phyloP scores from a whole-genome alignment of 64 coral and sea anemone genomes.

The Cladopsammia gracilis region DNA sequence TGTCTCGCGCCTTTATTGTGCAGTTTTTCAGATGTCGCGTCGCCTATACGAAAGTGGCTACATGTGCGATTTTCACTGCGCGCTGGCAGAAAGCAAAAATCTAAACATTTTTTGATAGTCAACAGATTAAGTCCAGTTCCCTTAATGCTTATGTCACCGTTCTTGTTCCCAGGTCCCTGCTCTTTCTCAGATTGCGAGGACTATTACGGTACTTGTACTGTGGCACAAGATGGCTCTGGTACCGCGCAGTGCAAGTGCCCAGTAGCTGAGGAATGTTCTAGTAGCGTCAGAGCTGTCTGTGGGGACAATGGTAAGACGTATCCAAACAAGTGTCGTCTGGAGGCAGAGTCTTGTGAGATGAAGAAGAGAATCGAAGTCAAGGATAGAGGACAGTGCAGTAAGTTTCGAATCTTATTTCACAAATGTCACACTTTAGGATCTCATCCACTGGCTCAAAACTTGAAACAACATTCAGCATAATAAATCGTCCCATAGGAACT shows the following conservation, averaged over 20 bases:
- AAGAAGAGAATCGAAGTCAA: conserved; percentile 48
- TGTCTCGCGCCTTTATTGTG: too few relatives aligned
- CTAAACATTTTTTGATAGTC: too few relatives aligned
- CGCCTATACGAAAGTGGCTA: too few relatives aligned
- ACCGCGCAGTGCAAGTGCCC: conserved; percentile 59
- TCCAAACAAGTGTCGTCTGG: conserved; percentile 46
- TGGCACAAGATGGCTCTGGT: neutral
- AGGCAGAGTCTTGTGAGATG: conserved; percentile 40
- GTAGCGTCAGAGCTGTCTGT: conserved; percentile 22
- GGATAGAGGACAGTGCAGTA: conserved; percentile 59
- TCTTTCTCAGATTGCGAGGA: conserved; percentile 40
- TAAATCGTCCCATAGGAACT: too few relatives aligned
- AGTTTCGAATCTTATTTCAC: neutral
- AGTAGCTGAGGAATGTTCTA: conserved; percentile 15
- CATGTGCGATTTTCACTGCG: too few relatives aligned
- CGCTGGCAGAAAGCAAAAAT: neutral
- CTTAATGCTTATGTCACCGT: neutral
- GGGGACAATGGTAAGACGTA: conserved; percentile 71
- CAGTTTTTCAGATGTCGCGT: too few relatives aligned
- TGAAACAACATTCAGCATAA: too few relatives aligned
- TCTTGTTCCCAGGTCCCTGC: conserved; percentile 28
- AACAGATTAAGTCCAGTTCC: too few relatives aligned
- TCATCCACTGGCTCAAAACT: too few relatives aligned
- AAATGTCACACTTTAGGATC: neutral
- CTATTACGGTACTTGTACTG: conserved; percentile 34